Evolutionary conservation across 2,888 invertebrate species (phyloP).

Genomic region (Teinopalpus imperialis): DNA sequence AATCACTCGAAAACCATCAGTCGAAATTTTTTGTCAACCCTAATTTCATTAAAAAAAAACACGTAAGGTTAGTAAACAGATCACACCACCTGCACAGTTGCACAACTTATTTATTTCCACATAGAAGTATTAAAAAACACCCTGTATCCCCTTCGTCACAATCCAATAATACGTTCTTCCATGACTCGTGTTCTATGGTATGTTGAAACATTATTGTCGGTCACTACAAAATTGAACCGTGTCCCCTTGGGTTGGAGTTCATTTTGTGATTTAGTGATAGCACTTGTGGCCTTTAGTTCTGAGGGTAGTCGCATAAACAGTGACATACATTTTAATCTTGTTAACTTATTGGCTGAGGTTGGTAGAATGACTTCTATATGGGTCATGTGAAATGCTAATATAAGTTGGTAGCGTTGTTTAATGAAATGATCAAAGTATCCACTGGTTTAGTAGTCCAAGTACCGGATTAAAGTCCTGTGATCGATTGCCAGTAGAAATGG

Average conservation of each 20-base stretch:
- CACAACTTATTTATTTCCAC: slow-evolving; percentile 9
- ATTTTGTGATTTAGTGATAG: not conserved
- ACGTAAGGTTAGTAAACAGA: too few species aligned
- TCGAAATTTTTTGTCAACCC: too few species aligned
- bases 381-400: slow-evolving; percentile 5
- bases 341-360: slow-evolving; percentile 22
- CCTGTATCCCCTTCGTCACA: slow-evolving; percentile 6
- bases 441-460: too few species aligned
- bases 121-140: slow-evolving; percentile 20
- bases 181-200: not conserved
- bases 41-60: too few species aligned
- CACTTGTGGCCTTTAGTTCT: too few species aligned
- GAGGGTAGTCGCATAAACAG: slow-evolving; percentile 1
- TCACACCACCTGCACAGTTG: slow-evolving; percentile 14
- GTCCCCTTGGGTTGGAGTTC: not conserved
- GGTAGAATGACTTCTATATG: slow-evolving; percentile 11
- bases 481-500: too few species aligned
- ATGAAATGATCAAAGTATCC: too few species aligned
- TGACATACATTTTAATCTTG: slow-evolving; percentile 15
- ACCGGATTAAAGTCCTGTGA: too few species aligned
- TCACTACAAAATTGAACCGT: slow-evolving; percentile 1
- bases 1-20: too few species aligned
- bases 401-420: too few species aligned
- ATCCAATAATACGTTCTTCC: slow-evolving; percentile 19
- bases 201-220: not conserved